Evolutionary conservation across 2,113 vertebrate species (phyloP).

Genomic region (Lophura nycthemera): DNA sequence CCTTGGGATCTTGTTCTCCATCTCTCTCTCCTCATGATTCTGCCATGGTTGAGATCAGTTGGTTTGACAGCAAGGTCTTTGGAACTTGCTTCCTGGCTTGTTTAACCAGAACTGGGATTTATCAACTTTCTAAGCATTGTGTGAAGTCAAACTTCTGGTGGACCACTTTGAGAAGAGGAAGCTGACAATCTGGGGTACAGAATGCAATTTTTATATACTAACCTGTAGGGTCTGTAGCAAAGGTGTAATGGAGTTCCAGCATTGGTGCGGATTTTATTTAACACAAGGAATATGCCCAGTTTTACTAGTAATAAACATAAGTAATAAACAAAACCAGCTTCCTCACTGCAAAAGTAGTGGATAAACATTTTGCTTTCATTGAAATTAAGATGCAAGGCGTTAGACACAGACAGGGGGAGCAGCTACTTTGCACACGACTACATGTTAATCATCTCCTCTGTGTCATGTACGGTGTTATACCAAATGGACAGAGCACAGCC

Average conservation of each 20-base stretch:
- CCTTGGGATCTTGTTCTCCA: neutral
- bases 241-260: neutral
- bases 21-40: neutral
- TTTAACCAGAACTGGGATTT: constrained; percentile 13
- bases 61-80: neutral
- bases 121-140: neutral
- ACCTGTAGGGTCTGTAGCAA: neutral
- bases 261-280: neutral
- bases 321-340: neutral
- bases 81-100: neutral
- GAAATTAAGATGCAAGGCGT: neutral
- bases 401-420: rapidly evolving
- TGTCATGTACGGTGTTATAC: neutral
- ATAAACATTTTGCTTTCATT: neutral
- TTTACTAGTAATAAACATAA: neutral
- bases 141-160: neutral
- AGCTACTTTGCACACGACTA: neutral
- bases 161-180: neutral
- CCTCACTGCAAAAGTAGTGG: neutral
- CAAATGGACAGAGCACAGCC: neutral
- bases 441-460: neutral
- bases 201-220: neutral
- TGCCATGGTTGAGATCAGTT: neutral
- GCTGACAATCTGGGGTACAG: neutral
- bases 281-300: neutral